Conservation (phyloP, 2,113 vertebrate genomes). For the Oreotragus oreotragus region DNA sequence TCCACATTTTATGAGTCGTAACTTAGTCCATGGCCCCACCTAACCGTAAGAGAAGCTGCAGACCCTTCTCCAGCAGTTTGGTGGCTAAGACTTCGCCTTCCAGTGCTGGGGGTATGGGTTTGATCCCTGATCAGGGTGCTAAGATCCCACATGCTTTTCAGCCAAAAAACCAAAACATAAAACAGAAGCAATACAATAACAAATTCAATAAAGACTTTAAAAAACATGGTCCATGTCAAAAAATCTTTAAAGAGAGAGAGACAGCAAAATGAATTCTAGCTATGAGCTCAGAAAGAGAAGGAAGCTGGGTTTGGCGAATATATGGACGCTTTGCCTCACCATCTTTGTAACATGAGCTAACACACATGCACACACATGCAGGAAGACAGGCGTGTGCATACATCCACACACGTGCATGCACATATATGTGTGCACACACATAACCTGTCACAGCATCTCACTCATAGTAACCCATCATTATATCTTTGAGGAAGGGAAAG, state of each 20-base stretch:
- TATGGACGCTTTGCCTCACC: neutral
- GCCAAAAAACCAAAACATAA: neutral
- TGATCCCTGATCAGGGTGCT: neutral
- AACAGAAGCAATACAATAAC: neutral
- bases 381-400: neutral
- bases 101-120: neutral
- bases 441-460: neutral
- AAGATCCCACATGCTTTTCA: neutral
- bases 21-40: neutral
- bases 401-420: neutral
- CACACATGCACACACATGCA: neutral
- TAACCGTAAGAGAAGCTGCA: neutral
- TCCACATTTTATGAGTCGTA: neutral
- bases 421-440: fast-evolving
- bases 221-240: neutral
- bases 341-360: neutral
- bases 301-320: neutral
- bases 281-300: neutral
- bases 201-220: neutral
- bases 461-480: too few relatives aligned
- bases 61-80: neutral
- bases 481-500: neutral
- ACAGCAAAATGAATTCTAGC: neutral
- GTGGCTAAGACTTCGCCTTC: neutral
- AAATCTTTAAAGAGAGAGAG: neutral